Evolutionary conservation across 2,797 vertebrate species (phyloP).

Genomic region (Chromobotia macracanthus): DNA sequence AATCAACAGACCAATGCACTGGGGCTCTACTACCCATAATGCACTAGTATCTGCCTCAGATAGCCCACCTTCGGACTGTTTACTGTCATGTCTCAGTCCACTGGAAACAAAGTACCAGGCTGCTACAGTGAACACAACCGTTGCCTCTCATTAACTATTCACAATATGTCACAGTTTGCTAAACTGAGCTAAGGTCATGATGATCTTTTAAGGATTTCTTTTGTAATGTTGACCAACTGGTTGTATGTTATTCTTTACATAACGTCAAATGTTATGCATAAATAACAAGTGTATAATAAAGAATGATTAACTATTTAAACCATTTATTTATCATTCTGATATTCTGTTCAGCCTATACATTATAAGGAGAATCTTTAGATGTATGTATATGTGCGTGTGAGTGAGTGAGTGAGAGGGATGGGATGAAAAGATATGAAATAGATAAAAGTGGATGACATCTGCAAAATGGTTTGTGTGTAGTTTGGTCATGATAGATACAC

Average conservation of each 20-base stretch:
- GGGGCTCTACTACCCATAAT: slow-evolving; percentile 2
- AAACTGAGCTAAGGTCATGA: neutral
- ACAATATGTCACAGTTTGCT: neutral
- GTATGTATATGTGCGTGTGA: neutral
- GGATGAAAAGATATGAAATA: neutral
- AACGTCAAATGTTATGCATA: neutral
- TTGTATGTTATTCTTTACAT: neutral
- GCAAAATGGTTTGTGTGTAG: neutral
- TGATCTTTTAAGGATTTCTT: neutral
- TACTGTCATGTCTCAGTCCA: neutral
- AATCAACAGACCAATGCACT: neutral
- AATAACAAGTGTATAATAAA: neutral
- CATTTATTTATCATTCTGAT: neutral
- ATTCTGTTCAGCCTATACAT: neutral
- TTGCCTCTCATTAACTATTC: neutral
- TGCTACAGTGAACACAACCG: neutral
- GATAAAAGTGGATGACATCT: slow-evolving; percentile 22
- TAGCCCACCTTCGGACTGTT: neutral
- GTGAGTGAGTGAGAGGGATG: neutral
- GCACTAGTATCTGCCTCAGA: slow-evolving; percentile 2
- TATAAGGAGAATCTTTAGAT: neutral
- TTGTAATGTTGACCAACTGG: neutral
- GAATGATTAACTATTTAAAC: neutral
- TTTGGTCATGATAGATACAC: neutral
- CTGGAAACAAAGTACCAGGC: neutral